Conservation (phyloP, 2,113 vertebrate genomes). For the Microtus ochrogaster region DNA sequence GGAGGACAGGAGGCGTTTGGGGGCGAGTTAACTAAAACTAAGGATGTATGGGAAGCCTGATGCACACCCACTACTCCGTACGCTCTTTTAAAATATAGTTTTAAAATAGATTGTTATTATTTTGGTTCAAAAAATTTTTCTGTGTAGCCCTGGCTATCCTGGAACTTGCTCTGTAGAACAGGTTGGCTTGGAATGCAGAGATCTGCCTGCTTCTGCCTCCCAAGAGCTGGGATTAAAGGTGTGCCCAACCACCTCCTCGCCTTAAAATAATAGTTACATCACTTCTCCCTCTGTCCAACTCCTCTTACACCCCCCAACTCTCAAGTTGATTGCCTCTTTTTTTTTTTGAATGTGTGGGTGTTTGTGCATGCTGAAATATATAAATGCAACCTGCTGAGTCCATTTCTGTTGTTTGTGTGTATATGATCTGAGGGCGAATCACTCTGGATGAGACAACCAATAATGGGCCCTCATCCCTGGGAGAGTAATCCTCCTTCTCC, state of each 20-base stretch:
- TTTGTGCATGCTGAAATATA: not conserved
- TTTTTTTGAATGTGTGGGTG: not conserved
- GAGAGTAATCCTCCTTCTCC: too few relatives aligned
- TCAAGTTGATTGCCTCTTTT: not conserved
- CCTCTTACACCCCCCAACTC: not conserved
- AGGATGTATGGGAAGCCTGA: not conserved
- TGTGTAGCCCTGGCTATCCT: not conserved
- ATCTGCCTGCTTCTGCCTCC: too few relatives aligned
- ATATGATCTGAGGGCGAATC: not conserved
- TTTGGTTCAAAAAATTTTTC: not conserved
- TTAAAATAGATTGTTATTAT: not conserved
- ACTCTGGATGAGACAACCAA: not conserved
- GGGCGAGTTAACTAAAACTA: not conserved
- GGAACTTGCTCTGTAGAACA: not conserved
- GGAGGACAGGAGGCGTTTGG: not conserved
- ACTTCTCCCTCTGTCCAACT: not conserved
- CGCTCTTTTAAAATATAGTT: not conserved
- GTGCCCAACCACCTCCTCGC: not conserved
- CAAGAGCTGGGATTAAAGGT: not conserved
- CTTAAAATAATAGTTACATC: not conserved
- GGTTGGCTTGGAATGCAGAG: too few relatives aligned
- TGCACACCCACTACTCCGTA: not conserved
- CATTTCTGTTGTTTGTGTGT: not conserved
- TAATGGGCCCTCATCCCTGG: not conserved
- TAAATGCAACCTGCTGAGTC: not conserved